Evolutionary conservation across 2,113 vertebrate species (phyloP), one percentile per base, ranked within the genome.

Genomic region (Rhizomys pruinosus): DNA sequence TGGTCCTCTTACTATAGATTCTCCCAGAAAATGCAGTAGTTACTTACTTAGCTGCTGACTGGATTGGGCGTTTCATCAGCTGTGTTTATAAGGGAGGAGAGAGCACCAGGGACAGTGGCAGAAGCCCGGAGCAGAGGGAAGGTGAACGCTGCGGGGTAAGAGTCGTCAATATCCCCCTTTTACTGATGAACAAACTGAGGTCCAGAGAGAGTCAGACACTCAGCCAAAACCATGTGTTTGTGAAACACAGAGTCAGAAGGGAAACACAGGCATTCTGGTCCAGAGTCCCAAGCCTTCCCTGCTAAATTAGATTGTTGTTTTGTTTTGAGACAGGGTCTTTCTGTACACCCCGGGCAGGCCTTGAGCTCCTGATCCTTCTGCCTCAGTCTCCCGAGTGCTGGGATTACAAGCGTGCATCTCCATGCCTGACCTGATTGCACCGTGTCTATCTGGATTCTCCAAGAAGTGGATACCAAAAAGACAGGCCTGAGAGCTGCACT

Each of bases 141-240:
- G 16, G 29, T 52, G 29, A 52, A 66, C 42, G 84, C 42, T 57
- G 39, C 37, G 23, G 86, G 15, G 78, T 32, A 59, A n/a, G 29
- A 37, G n/a, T 27, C 57, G 2, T 59, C 64, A 27, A 12, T 42
- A n/a, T 44, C n/a, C 7, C 52, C 72, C 78, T 63, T 74, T 91
- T 71, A 93, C 22, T 80, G 73, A 68, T 22, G 23, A 82, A 61
- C 27, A 73, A 78, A 88, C 82, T 69, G 84, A 95, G 74, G 63
- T 22, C 11, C n/a, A 57, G 11, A n/a, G 8, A 57, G 7, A 4
- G 19, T 27, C 11, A 55, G 34, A 23, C 37, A 42, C 42, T 87
- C 5, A 15, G 11, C 29, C 57, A 69, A 59, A 55, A 17, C 59
- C 23, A 76, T 27, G 3, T 20, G 32, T 69, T 52, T 37, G 5